Evolutionary conservation across 2,113 vertebrate species (phyloP), one percentile per base, ranked within the genome.

Genomic region (Tursiops truncatus): DNA sequence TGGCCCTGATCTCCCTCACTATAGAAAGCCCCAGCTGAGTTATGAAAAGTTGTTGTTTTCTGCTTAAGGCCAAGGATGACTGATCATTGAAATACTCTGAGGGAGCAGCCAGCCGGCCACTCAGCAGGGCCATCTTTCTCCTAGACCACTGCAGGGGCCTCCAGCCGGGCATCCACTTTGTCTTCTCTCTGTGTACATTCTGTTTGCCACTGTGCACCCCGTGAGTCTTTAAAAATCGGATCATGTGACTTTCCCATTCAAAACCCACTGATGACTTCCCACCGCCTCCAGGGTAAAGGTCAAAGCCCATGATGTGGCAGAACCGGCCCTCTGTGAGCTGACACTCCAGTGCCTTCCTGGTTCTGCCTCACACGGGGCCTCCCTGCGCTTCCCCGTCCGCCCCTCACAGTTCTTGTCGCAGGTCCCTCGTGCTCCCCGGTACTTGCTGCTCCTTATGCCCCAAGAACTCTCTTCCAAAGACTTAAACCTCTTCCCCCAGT

Each of bases 141-240:
- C 77, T 60, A 26, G 80, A 71, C 17, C 25, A 17, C 62, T 60
- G 12, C 33, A 62, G 80, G 82, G 62, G 58, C 63, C 56, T 33
- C n/a, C 9, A 36, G 38, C 38, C 9, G 2, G 10, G 23, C 26
- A 14, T 26, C 28, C 10, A 1, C 18, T 44, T 80, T 6, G 13
- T 18, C 20, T 7, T n/a, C 31, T 83, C 10, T 38, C 47, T 2
- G 2, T 38, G 28, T 63, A 3, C 4, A 10, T 15, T 41, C 80
- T n/a, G 23, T 71, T 88, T 76, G 71, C 86, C 41, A 47, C 58
- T 10, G 6, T 36, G 77, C 3, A 80, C 28, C 31, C 13, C 1
- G 13, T 23, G 53, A 93, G 20, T 80, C 41, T 81, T 81, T 95
- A 85, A 88, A 81, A 94, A 31, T 33, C 20, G 71, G 53, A n/a